Evolutionary conservation across 2,797 vertebrate species (phyloP), one percentile per base, ranked within the genome.

Genomic region (Emys orbicularis): DNA sequence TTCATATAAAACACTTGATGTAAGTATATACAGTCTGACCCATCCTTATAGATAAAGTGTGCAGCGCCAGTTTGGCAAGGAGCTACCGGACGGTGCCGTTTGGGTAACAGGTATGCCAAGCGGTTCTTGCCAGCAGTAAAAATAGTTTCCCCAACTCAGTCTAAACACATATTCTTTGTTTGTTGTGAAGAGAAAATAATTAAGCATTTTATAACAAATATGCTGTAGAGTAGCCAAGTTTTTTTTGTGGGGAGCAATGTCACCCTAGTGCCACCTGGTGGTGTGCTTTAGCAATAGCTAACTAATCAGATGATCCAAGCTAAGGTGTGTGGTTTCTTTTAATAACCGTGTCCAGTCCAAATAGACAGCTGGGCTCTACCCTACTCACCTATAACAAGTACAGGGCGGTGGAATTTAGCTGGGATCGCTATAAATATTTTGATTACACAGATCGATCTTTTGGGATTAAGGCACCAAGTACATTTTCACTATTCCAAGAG

Each of bases 231-330:
- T 25, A 59, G 44, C 27, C 3, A 8, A 0, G 65, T 21, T 41
- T 9, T n/a, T 31, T 37, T 81, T 44, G 44, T 56, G 2, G 94
- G 91, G 82, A 96, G 95, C 92, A 0, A 76, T 93, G 97, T 95
- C 93, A 89, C 92, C 90, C 83, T 88, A 91, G 94, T 94, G 96
- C 97, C 98, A 96, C 96, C 97, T 98, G 86, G 91, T 96, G 97
- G 97, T 86, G 87, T 4, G 56, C 85, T 57, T 95, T 88, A 44
- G 89, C 81, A 96, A 92, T 81, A 77, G 34, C 90, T 90, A 21
- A 84, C 87, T 80, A 44, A 83, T 56, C 31, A 59, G 0, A 0
- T 0, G 18, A 27, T 29, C 41, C 41, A 27, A 76, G 25, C n/a
- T 23, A 72, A 25, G 5, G 37, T 41, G n/a, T 34, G 6, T 27